These are phyloP conservation scores for Microplitis manilae DNA, from an alignment of 2,888 invertebrate species.

Conservation along the genomic window DNA sequence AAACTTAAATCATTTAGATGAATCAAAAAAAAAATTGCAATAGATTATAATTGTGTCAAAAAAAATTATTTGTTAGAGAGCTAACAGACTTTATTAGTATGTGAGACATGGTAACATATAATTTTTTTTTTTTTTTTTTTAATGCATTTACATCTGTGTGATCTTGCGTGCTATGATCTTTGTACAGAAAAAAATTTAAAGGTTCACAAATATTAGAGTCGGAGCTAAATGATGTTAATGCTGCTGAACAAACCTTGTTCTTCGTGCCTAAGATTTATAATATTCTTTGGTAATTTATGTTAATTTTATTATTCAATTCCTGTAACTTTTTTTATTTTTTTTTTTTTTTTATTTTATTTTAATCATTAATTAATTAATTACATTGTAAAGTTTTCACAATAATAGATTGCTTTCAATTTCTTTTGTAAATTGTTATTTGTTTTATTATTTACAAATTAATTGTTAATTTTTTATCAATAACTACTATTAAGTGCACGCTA, in stretches of 20 bases:
- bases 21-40: constrained; percentile 12
- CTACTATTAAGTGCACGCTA: constrained; percentile 1
- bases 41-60: constrained; percentile 4
- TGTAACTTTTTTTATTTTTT: constrained; percentile 11
- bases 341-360: constrained; percentile 18
- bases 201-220: constrained; percentile 13
- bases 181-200: constrained; percentile 10
- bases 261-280: constrained; percentile 23
- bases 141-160: constrained; percentile 23
- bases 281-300: constrained; percentile 27
- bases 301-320: constrained; percentile 15
- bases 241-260: neutral
- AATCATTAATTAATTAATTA: constrained; percentile 5
- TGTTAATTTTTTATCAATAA: constrained; percentile 16
- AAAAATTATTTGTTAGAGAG: constrained; percentile 33
- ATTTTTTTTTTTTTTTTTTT: constrained; percentile 21
- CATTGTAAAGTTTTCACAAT: constrained; percentile 16
- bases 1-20: constrained; percentile 18
- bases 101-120: constrained; percentile 1
- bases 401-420: constrained; percentile 21
- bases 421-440: constrained; percentile 14
- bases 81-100: constrained; percentile 23
- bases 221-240: constrained; percentile 13
- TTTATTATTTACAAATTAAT: neutral
- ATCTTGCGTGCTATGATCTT: constrained; percentile 8